Evolutionary conservation across 2,888 invertebrate species (phyloP).

Genomic region (Bellardia bayeri): DNA sequence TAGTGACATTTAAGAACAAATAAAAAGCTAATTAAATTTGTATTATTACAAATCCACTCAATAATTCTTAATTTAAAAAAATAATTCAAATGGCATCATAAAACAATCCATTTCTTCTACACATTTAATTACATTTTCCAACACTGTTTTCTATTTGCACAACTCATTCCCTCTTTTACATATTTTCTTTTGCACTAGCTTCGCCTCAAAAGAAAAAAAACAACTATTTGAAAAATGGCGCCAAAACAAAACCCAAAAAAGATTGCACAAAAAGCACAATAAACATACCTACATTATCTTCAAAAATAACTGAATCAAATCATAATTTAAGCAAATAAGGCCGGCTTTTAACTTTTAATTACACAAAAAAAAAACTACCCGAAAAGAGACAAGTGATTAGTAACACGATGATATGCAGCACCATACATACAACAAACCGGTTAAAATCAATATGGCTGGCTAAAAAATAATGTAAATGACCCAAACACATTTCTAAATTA

Average conservation of each 20-base stretch:
- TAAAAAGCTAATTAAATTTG: too few relatives aligned
- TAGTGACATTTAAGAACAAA: too few relatives aligned
- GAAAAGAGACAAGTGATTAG: conserved; percentile 9
- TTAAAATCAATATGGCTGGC: conserved; percentile 73
- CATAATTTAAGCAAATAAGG: neutral
- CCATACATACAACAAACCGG: conserved; percentile 52
- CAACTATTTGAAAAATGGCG: conserved; percentile 61
- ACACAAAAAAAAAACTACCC: neutral
- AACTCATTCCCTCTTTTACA: neutral
- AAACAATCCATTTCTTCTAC: too few relatives aligned
- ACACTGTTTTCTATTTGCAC: conserved; percentile 9
- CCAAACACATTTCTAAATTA: conserved; percentile 25
- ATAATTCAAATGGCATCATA: too few relatives aligned
- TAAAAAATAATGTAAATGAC: conserved; percentile 38
- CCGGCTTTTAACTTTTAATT: conserved; percentile 2
- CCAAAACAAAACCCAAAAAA: conserved; percentile 56
- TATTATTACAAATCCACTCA: too few relatives aligned
- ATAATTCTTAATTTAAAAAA: neutral
- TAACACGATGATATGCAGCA: neutral
- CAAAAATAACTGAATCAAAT: neutral
- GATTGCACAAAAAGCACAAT: neutral
- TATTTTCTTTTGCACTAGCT: neutral
- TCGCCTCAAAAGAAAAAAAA: neutral
- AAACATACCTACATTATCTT: neutral
- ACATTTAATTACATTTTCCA: neutral